phyloP scores from a whole-genome alignment of 2,888 invertebrate genomes.

The Mimas tiliae region DNA sequence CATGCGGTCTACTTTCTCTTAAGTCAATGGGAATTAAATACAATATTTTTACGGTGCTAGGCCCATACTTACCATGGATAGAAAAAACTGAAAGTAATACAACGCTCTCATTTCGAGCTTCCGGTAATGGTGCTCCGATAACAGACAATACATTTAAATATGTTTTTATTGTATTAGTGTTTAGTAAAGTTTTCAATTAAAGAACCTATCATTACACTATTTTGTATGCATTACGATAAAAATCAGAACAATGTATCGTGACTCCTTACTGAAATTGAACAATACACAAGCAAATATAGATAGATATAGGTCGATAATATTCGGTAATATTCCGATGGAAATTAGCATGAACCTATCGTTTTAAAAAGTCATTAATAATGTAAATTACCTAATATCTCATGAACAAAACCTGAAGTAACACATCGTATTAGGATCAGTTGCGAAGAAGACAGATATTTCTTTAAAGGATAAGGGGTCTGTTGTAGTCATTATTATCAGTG shows the following conservation, averaged over 20 bases:
- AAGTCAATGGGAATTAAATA: constrained; percentile 46
- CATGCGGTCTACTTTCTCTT: constrained; percentile 49
- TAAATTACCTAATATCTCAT: constrained; percentile 32
- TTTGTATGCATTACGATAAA: constrained; percentile 5
- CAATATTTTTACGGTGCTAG: constrained; percentile 66
- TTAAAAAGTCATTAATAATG: constrained; percentile 29
- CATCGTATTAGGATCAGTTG: constrained; percentile 20
- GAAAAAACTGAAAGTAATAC: constrained; percentile 41
- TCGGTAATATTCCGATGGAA: constrained; percentile 57
- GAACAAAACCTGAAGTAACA: constrained; percentile 31
- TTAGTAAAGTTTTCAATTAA: constrained; percentile 42
- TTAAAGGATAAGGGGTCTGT: constrained; percentile 5
- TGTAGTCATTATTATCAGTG: background rate
- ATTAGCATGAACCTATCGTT: constrained; percentile 51
- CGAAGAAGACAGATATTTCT: constrained; percentile 9
- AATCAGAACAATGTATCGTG: background rate
- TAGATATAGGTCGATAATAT: no score
- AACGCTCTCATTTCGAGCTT: constrained; percentile 25
- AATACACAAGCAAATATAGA: no score
- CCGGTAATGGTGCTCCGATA: constrained; percentile 1
- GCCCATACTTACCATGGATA: constrained; percentile 66
- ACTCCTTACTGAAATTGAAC: background rate
- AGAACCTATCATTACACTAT: background rate
- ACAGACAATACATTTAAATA: background rate
- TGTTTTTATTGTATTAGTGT: constrained; percentile 41